Evolutionary conservation across 2,888 invertebrate genomes (phyloP).

Genomic region (Parascotia fuliginaria): DNA sequence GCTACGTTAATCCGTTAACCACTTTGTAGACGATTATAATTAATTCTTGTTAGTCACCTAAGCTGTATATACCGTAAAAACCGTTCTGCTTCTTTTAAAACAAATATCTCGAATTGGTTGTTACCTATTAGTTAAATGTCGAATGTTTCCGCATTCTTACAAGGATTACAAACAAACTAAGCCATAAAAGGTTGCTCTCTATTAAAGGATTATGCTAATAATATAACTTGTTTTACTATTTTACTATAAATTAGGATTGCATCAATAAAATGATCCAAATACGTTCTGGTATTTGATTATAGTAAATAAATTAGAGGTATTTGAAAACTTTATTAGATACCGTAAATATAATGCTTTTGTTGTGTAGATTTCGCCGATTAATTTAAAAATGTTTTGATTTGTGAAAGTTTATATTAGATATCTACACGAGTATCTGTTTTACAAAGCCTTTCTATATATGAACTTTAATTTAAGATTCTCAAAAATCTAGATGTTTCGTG

Average conservation of each 20-base stretch:
- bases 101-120: too few relatives aligned
- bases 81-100: too few relatives aligned
- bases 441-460: too few relatives aligned
- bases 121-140: too few relatives aligned
- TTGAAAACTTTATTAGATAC: not conserved
- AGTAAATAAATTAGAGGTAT: slow-evolving; percentile 6
- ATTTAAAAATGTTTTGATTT: not conserved
- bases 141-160: slow-evolving; percentile 10
- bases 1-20: too few relatives aligned
- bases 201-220: slow-evolving; percentile 34
- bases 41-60: too few relatives aligned
- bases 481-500: too few relatives aligned
- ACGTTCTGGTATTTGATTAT: slow-evolving; percentile 9
- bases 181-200: slow-evolving; percentile 4
- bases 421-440: too few relatives aligned
- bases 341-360: not conserved
- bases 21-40: too few relatives aligned
- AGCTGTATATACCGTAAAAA: too few relatives aligned
- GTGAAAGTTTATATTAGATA: too few relatives aligned
- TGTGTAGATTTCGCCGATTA: not conserved
- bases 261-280: slow-evolving; percentile 13
- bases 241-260: slow-evolving; percentile 23
- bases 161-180: slow-evolving; percentile 18
- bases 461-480: too few relatives aligned
- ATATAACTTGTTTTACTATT: slow-evolving; percentile 10